These are phyloP conservation scores for Seriola quinqueradiata DNA, from an alignment of 2,113 vertebrate genomes.

Conservation along the genomic window DNA sequence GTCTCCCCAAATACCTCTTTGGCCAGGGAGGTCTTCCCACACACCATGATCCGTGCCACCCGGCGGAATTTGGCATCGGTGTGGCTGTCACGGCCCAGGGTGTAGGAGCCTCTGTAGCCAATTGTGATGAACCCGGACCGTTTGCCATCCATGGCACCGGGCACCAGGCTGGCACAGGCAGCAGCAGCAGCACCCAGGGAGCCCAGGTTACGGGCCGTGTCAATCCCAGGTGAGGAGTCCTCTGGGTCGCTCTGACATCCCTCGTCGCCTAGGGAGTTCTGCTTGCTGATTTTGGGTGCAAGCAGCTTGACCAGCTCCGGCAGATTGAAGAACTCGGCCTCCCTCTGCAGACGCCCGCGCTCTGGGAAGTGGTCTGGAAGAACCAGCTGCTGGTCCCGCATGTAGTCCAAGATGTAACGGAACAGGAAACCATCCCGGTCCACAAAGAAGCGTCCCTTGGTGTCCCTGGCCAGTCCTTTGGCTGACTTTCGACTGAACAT, in stretches of 20 bases:
- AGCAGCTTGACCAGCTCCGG: slow-evolving; percentile 91
- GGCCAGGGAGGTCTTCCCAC: slow-evolving; percentile 93
- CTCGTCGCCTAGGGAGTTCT: slow-evolving; percentile 91
- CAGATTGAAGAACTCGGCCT: slow-evolving; percentile 94
- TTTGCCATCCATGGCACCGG: slow-evolving; percentile 77
- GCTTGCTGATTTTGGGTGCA: slow-evolving; percentile 89
- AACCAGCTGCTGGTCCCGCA: slow-evolving; percentile 93
- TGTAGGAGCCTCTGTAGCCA: slow-evolving; percentile 94
- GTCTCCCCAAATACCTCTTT: slow-evolving; percentile 98
- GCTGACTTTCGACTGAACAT: slow-evolving; percentile 91
- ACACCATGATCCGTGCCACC: slow-evolving; percentile 95
- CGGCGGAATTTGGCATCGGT: slow-evolving; percentile 94
- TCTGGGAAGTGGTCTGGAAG: slow-evolving; percentile 96
- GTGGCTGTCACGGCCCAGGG: slow-evolving; percentile 93
- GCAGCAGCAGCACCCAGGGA: slow-evolving; percentile 66
- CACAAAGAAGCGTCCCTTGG: slow-evolving; percentile 94
- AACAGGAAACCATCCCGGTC: slow-evolving; percentile 96
- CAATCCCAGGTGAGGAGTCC: slow-evolving; percentile 86
- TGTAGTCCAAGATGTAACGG: slow-evolving; percentile 95
- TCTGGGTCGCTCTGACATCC: slow-evolving; percentile 91
- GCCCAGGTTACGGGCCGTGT: slow-evolving; percentile 79
- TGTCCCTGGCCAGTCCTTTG: slow-evolving; percentile 90
- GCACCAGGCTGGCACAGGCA: slow-evolving; percentile 66
- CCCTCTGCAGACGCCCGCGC: slow-evolving; percentile 90
- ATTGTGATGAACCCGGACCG: slow-evolving; percentile 94